Conservation (phyloP, 2,797 vertebrate genomes). For the Rhinophrynus dorsalis region DNA sequence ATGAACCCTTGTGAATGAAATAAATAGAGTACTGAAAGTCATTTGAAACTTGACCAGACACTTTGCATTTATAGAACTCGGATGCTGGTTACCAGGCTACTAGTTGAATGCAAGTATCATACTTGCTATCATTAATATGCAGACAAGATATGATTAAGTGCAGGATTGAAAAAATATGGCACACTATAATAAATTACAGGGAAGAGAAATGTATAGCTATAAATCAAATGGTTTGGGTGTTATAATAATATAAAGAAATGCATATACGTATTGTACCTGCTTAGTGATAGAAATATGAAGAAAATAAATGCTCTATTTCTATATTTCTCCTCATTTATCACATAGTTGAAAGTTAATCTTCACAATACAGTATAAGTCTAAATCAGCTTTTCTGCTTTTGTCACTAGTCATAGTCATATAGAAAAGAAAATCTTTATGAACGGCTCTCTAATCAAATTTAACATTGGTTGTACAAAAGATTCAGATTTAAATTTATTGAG, state of each 20-base stretch:
- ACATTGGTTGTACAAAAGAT: no score
- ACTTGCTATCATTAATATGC: conserved; percentile 87
- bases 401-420: conserved; percentile 20
- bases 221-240: conserved; percentile 86
- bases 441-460: no score
- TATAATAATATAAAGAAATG: conserved; percentile 69
- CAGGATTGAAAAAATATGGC: conserved; percentile 81
- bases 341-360: no score
- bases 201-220: conserved; percentile 79
- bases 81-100: conserved; percentile 66
- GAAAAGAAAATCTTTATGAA: no score
- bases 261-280: conserved; percentile 58
- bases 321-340: not conserved
- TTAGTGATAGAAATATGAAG: conserved; percentile 53
- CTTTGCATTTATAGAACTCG: conserved; percentile 53
- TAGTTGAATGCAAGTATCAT: conserved; percentile 77
- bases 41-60: no score
- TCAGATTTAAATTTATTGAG: no score
- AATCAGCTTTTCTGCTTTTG: conserved; percentile 10
- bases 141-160: conserved; percentile 88
- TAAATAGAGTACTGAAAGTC: no score
- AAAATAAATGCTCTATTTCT: conserved; percentile 54
- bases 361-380: not conserved
- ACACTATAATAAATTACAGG: conserved; percentile 86
- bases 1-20: no score